Evolutionary conservation across 2,797 vertebrate genomes (phyloP).

Genomic region (Myotis planiceps): DNA sequence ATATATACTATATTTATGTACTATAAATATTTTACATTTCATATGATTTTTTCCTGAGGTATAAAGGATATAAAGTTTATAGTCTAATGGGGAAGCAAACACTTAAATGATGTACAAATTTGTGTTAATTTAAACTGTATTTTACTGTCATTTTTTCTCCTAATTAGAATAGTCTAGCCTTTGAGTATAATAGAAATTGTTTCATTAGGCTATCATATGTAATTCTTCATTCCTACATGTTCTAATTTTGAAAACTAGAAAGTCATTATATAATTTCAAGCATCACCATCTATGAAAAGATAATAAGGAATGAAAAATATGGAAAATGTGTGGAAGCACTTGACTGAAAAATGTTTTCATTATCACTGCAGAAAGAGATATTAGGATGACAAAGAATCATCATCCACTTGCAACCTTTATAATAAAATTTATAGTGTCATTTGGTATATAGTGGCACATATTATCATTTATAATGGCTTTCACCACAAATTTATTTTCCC

Average conservation of each 20-base stretch:
- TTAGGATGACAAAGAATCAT: constrained; percentile 44
- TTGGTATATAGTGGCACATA: not conserved
- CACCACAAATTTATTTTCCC: constrained; percentile 26
- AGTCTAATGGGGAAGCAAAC: not conserved
- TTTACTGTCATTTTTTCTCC: constrained; percentile 15
- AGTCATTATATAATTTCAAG: constrained; percentile 65
- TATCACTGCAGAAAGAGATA: constrained; percentile 37
- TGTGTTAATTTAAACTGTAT: constrained; percentile 40
- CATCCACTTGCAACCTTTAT: constrained; percentile 16
- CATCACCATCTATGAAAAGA: constrained; percentile 55
- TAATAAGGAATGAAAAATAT: constrained; percentile 51
- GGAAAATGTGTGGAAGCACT: constrained; percentile 16
- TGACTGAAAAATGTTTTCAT: constrained; percentile 47
- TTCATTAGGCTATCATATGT: constrained; percentile 54
- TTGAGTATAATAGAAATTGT: constrained; percentile 64
- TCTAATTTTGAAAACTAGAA: constrained; percentile 58
- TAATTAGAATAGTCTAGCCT: constrained; percentile 50
- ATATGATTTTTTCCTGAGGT: constrained; percentile 30
- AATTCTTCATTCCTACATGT: constrained; percentile 59
- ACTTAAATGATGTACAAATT: constrained; percentile 50
- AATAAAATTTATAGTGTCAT: constrained; percentile 45
- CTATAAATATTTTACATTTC: constrained; percentile 48
- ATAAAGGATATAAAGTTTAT: constrained; percentile 35
- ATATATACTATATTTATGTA: not conserved
- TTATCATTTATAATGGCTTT: not conserved